Conservation (phyloP, 2,797 vertebrate species). For the Coregonus ussuriensis region DNA sequence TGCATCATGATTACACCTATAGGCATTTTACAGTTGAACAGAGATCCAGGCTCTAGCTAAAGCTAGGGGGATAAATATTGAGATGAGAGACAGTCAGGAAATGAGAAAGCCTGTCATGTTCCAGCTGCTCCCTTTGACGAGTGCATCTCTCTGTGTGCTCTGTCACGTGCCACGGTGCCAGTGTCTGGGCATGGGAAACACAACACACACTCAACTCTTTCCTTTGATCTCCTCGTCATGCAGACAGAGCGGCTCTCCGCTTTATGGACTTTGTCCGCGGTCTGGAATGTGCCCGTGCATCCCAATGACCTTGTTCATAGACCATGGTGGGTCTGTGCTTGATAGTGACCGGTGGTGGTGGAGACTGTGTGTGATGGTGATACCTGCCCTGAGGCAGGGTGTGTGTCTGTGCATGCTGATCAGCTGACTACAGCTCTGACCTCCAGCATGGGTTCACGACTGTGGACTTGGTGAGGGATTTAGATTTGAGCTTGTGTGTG, state of each 20-base stretch:
- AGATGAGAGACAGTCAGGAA: conserved; percentile 15
- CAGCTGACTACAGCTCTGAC: conserved; percentile 40
- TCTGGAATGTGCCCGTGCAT: conserved; percentile 64
- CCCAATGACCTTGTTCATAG: conserved; percentile 72
- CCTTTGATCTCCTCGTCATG: conserved; percentile 62
- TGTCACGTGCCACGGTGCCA: not conserved
- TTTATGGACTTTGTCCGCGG: conserved; percentile 60
- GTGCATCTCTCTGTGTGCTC: not conserved
- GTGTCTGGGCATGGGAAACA: not conserved
- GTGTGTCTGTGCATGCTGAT: conserved; percentile 58
- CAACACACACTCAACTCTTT: conserved; percentile 17
- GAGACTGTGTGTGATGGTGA: conserved; percentile 4
- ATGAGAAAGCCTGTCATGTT: conserved; percentile 13
- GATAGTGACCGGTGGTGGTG: not conserved
- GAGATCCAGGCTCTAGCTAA: conserved; percentile 3
- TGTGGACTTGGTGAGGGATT: conserved; percentile 4
- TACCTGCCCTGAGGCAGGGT: no score
- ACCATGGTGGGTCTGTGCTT: conserved; percentile 55
- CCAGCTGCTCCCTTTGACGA: no score
- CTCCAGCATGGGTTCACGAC: not conserved
- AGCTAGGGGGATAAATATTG: not conserved
- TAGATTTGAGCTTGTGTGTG: no score
- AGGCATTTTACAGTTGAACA: not conserved
- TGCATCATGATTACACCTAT: not conserved
- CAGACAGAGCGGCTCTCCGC: conserved; percentile 62